These are phyloP conservation scores for Trichogramma dendrolimi DNA, from an alignment of 2,888 invertebrate species.

Conservation along the genomic window DNA sequence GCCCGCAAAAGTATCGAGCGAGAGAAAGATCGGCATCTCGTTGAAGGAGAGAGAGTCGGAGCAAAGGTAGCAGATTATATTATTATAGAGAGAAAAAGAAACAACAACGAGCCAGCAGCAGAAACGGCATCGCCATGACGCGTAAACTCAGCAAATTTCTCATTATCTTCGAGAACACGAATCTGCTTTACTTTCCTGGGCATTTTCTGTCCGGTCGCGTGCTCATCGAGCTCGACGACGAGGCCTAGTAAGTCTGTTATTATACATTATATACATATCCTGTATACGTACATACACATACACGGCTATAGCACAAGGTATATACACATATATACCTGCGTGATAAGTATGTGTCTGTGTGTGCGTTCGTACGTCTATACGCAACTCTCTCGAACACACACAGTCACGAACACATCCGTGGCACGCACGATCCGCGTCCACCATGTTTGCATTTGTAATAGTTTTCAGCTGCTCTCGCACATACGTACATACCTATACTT, in stretches of 20 bases:
- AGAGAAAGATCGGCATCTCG: background rate
- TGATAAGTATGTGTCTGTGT: background rate
- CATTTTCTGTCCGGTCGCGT: conserved; percentile 90
- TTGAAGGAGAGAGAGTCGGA: background rate
- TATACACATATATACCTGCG: background rate
- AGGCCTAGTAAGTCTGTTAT: conserved; percentile 60
- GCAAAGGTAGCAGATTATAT: no score
- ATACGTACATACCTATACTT: no score
- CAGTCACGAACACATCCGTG: no score
- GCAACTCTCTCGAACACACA: no score
- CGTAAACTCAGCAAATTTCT: conserved; percentile 87
- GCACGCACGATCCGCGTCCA: no score
- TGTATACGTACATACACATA: no score
- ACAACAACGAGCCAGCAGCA: no score
- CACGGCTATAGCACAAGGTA: no score
- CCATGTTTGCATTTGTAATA: no score
- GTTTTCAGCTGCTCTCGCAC: no score
- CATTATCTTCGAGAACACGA: conserved; percentile 90
- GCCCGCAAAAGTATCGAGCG: background rate
- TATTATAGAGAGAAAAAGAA: no score
- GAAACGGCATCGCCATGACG: conserved; percentile 59
- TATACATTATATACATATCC: background rate
- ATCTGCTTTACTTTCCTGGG: conserved; percentile 87
- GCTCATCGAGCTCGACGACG: conserved; percentile 87
- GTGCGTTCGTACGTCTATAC: background rate